Evolutionary conservation across 2,113 vertebrate genomes (phyloP).

Genomic region (Halichoerus grypus): DNA sequence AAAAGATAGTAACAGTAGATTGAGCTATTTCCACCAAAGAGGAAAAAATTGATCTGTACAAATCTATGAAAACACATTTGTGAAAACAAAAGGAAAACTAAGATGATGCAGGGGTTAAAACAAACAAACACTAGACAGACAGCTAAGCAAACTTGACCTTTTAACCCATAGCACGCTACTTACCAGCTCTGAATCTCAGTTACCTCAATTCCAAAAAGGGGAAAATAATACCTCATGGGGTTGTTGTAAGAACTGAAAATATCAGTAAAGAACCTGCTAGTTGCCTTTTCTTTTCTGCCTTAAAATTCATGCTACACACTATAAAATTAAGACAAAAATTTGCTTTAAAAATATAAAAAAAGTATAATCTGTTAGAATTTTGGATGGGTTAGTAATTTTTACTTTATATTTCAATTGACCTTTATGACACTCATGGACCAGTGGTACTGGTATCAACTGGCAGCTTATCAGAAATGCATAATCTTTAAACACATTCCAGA

Average conservation of each 20-base stretch:
- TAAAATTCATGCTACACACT: not conserved
- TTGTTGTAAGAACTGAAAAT: not conserved
- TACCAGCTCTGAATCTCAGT: not conserved
- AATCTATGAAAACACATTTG: slow-evolving; percentile 2
- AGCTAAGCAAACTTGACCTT: not conserved
- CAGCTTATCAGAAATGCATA: not conserved
- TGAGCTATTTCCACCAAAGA: not conserved
- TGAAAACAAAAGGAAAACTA: slow-evolving; percentile 34
- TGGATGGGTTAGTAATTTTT: not conserved
- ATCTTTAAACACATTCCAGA: not conserved
- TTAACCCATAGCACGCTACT: not conserved
- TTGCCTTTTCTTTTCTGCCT: not conserved
- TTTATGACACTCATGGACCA: not conserved
- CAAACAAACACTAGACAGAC: not conserved
- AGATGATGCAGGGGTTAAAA: not conserved
- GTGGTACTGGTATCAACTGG: not conserved
- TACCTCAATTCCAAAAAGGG: not conserved
- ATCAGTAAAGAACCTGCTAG: not conserved
- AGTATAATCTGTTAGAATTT: not conserved
- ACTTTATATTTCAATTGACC: not conserved
- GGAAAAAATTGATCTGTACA: not conserved
- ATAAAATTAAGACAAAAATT: not conserved
- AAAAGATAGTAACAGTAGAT: not conserved
- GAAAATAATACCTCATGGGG: not conserved
- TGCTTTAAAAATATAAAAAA: not conserved